Evolutionary conservation across 2,113 vertebrate genomes (phyloP).

Genomic region (Phyllostomus discolor): DNA sequence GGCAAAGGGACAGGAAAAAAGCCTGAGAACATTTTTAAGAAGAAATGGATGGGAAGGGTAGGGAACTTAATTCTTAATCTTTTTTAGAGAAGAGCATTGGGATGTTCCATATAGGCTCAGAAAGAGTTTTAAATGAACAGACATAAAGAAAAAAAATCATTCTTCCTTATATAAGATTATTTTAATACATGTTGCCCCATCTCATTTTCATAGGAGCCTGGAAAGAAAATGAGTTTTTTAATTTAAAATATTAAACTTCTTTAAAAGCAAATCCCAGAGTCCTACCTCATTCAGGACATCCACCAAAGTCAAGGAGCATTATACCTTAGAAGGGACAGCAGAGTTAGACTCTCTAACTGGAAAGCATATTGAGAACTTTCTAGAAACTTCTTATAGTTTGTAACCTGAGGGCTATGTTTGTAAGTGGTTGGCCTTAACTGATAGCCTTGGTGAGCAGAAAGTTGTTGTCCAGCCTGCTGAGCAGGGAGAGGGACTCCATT

Average conservation of each 20-base stretch:
- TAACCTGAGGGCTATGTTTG: neutral
- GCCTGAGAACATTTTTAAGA: neutral
- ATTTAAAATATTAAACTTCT: neutral
- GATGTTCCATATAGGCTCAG: neutral
- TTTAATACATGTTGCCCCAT: neutral
- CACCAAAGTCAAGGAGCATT: neutral
- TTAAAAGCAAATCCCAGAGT: neutral
- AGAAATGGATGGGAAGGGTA: neutral
- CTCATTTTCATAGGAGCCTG: neutral
- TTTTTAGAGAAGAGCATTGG: slow-evolving; percentile 35
- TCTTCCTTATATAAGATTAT: neutral
- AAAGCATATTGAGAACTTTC: neutral
- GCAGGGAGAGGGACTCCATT: neutral
- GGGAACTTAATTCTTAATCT: neutral
- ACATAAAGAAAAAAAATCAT: neutral
- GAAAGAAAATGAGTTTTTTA: slow-evolving; percentile 28
- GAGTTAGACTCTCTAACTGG: neutral
- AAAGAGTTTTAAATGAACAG: slow-evolving; percentile 26
- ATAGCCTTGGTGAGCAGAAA: neutral
- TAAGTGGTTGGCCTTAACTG: neutral
- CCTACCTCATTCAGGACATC: neutral
- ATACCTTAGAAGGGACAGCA: neutral
- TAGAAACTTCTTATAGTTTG: neutral
- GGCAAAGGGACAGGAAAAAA: slow-evolving; percentile 39
- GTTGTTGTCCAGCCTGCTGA: neutral